phyloP scores from a whole-genome alignment of 1,140 invertebrate genomes.

The Lerema accius region DNA sequence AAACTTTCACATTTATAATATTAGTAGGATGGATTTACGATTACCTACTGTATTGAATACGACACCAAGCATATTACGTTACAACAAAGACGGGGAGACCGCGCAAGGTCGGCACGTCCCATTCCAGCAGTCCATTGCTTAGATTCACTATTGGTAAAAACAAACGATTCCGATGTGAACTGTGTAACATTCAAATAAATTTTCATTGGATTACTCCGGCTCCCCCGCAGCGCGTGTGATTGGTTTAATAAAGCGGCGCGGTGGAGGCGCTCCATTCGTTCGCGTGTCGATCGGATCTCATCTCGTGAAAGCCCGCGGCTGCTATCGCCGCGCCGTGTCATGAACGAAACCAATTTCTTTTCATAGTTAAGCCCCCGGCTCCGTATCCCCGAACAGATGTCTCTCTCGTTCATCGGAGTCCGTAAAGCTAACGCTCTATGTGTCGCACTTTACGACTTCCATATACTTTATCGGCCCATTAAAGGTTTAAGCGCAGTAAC shows the following conservation, averaged over 20 bases:
- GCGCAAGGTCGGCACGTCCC: background rate
- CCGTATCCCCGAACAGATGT: conserved; percentile 8
- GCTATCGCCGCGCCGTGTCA: background rate
- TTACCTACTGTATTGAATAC: no score
- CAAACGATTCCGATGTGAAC: background rate
- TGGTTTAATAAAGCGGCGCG: conserved; percentile 17
- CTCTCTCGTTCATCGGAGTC: conserved; percentile 19
- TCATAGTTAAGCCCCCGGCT: conserved; percentile 13
- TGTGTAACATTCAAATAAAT: conserved; percentile 11
- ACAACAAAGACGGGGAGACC: background rate
- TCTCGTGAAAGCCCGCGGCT: conserved; percentile 33
- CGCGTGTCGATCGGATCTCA: conserved; percentile 31
- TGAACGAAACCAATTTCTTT: conserved; percentile 6
- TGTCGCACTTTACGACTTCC: conserved; percentile 18
- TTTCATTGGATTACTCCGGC: background rate
- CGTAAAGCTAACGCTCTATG: conserved; percentile 1
- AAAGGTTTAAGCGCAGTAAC: conserved; percentile 11
- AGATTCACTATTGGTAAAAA: background rate
- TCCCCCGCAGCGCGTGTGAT: background rate
- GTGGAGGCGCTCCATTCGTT: background rate
- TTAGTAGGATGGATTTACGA: no score
- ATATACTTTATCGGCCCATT: conserved; percentile 25
- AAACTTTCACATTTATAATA: no score
- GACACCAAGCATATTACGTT: no score
- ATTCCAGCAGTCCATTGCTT: background rate